phyloP scores from a whole-genome alignment of 2,113 vertebrate genomes.

The Dendrocopos noguchii region DNA sequence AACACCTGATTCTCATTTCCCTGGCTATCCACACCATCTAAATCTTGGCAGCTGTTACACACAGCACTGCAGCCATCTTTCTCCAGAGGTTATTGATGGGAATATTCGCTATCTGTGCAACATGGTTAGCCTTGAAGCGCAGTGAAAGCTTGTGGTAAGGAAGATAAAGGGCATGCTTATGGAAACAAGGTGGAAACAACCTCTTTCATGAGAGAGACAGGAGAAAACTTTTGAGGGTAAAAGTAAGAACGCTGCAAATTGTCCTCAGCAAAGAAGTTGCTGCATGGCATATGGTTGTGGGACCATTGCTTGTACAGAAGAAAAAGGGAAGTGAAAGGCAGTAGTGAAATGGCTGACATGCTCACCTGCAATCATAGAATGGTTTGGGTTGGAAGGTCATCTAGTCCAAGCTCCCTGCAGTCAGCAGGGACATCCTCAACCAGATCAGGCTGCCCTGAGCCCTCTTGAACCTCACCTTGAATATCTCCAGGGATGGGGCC shows the following conservation, averaged over 20 bases:
- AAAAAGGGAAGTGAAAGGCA: not conserved
- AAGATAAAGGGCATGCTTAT: not conserved
- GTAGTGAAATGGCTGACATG: not conserved
- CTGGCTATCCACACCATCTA: slow-evolving; percentile 34
- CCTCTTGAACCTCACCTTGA: too few species aligned
- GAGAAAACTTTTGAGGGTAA: not conserved
- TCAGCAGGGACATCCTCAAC: too few species aligned
- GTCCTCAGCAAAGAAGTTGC: not conserved
- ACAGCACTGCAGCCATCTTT: not conserved
- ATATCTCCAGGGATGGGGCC: too few species aligned
- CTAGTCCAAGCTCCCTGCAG: too few species aligned
- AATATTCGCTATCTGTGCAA: not conserved
- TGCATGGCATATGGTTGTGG: not conserved
- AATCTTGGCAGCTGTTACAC: slow-evolving; percentile 27
- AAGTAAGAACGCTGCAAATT: not conserved
- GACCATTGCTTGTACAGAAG: not conserved
- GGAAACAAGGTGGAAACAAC: not conserved
- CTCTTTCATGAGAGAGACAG: not conserved
- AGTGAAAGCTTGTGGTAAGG: not conserved
- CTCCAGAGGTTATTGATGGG: not conserved
- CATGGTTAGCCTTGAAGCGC: not conserved
- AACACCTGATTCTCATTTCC: slow-evolving; percentile 51
- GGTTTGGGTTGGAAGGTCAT: too few species aligned
- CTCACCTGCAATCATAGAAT: not conserved
- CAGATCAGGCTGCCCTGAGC: too few species aligned